phyloP scores from a whole-genome alignment of 2,113 vertebrate species.

The Dipodomys merriami region DNA sequence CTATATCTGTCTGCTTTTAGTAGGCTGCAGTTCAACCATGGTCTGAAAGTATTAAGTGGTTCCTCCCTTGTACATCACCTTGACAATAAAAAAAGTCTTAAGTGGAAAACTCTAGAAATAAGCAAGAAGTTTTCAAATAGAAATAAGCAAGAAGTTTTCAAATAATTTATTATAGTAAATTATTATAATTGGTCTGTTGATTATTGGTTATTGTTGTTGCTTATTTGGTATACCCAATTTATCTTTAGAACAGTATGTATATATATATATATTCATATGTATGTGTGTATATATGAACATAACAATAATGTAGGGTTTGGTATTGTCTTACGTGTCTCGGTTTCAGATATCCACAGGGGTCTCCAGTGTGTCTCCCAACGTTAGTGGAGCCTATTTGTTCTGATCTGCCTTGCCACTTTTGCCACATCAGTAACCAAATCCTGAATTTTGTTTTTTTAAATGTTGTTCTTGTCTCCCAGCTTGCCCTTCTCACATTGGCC shows the following conservation, averaged over 20 bases:
- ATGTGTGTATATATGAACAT: no score
- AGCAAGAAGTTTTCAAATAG: background rate
- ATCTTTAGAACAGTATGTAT: no score
- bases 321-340: no score
- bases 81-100: background rate
- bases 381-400: background rate
- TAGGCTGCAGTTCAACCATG: background rate
- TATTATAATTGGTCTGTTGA: background rate
- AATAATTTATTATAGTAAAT: background rate
- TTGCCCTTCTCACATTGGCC: fast-evolving
- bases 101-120: background rate
- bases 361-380: background rate
- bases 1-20: background rate
- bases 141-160: background rate
- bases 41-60: background rate
- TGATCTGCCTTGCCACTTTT: background rate
- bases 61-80: no score
- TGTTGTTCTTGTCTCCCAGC: no score
- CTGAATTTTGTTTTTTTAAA: no score
- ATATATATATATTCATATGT: no score
- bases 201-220: background rate
- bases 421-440: background rate
- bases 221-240: background rate
- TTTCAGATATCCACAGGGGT: background rate
- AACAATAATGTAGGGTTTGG: background rate